Evolutionary conservation across 2,113 vertebrate species (phyloP).

Genomic region (Morone saxatilis): DNA sequence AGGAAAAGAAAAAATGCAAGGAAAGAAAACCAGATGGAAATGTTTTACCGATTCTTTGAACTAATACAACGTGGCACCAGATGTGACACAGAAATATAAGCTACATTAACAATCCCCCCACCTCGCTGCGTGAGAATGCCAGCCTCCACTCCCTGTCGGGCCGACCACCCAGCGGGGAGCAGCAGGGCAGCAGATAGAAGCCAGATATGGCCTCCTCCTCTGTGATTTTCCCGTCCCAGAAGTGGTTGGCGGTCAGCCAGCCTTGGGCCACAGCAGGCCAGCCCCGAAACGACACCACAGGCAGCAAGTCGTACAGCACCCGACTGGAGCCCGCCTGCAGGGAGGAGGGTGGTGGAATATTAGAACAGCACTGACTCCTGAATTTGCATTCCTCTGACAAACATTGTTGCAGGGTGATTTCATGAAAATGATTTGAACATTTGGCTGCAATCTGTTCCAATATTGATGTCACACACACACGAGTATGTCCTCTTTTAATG

Average conservation of each 20-base stretch:
- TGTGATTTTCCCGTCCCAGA: constrained; percentile 90
- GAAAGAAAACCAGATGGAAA: background rate
- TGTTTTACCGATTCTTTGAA: background rate
- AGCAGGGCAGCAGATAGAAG: constrained; percentile 90
- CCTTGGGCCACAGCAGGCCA: constrained; percentile 89
- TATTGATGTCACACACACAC: constrained; percentile 19
- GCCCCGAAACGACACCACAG: constrained; percentile 89
- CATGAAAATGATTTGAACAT: background rate
- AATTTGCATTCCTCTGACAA: background rate
- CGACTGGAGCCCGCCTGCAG: constrained; percentile 83
- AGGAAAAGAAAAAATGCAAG: background rate
- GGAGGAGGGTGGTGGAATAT: background rate
- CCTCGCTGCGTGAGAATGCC: constrained; percentile 90
- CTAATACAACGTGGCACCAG: background rate
- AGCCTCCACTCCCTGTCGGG: constrained; percentile 88
- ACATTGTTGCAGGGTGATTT: background rate
- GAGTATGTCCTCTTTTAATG: background rate
- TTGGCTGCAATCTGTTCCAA: background rate
- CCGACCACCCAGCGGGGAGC: constrained; percentile 80
- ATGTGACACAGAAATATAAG: background rate
- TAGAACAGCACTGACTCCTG: background rate
- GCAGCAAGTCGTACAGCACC: constrained; percentile 89
- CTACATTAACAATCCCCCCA: constrained; percentile 16
- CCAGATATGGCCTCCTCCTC: constrained; percentile 87
- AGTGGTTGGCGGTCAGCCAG: constrained; percentile 88